Evolutionary conservation across 2,113 vertebrate species (phyloP), one percentile per base, ranked within the genome.

Genomic region (Heteronetta atricapilla): DNA sequence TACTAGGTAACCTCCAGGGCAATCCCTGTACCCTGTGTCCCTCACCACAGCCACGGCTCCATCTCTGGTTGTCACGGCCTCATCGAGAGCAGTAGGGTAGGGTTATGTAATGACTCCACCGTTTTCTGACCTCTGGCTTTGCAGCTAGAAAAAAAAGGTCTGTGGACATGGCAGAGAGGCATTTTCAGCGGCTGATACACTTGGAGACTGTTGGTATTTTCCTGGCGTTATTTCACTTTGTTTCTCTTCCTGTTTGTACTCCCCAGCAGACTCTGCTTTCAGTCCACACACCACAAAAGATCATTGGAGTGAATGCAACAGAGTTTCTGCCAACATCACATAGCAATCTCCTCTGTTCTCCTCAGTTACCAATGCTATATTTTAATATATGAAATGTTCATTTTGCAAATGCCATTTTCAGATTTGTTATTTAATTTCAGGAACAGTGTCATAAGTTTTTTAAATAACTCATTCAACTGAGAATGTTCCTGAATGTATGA

Each of bases 401-500:
- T 78, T 94, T 93, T 80, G 14, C 29, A 93, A 93, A 60, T 59
- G 74, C 20, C 40, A 46, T 81, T 96, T 93, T 88, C 79, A 93
- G 64, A 92, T 69, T 88, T 86, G 17, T 25, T 55, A 26, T 81
- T 94, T 88, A 81, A 93, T 95, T 90, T 93, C 36, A 83, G 60
- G 34, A 90, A 48, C 31, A 56, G 13, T 64, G 17, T 33, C 1
- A 29, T 63, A 60, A 77, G 10, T 88, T 18, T 33, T 64, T 88
- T 94, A 95, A 96, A 70, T 91, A 90, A 77, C 14, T 86, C 68
- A 52, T 21, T 52, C 33, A 46, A 2, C 46, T 63, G 52, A 82
- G 40, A 75, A 68, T 21, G 17, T 59, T 86, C 68, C n/a, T n/a
- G n/a, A n/a, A n/a, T n/a, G n/a, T n/a, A n/a, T n/a, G n/a, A n/a